A percentile compares a stretch with the other conserved stretches of the same genome.
phyloP scores from a whole-genome alignment of 2,888 invertebrate species.

The Choristoneura rosaceana region DNA sequence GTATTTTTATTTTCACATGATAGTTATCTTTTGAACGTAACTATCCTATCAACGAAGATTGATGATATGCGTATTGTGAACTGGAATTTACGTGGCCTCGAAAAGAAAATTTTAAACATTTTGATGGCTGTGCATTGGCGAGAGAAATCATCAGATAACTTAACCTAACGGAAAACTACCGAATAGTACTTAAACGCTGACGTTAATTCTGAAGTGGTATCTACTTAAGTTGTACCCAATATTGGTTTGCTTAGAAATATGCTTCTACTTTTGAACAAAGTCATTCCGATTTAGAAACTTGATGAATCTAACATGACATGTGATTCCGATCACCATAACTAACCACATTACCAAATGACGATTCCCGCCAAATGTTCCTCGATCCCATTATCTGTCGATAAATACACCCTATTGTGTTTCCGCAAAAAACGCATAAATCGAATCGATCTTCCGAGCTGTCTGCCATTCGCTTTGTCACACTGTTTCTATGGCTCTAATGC shows the following conservation, averaged over 20 bases:
- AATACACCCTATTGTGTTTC: constrained; percentile 75
- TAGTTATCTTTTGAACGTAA: constrained; percentile 29
- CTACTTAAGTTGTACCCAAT: not conserved
- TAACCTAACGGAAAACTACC: not conserved
- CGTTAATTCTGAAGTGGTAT: not conserved
- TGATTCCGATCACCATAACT: constrained; percentile 83
- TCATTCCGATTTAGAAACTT: not conserved
- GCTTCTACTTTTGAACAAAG: not conserved
- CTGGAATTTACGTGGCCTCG: constrained; percentile 14
- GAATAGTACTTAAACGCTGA: not conserved
- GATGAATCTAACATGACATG: constrained; percentile 65
- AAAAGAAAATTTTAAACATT: constrained; percentile 11
- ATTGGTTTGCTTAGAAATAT: not conserved
- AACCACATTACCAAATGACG: constrained; percentile 77
- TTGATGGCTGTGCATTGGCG: not conserved
- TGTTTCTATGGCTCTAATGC: constrained; percentile 64
- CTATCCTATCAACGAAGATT: constrained; percentile 12
- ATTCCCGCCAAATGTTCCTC: constrained; percentile 78
- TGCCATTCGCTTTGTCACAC: constrained; percentile 70
- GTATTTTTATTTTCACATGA: constrained; percentile 27
- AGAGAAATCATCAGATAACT: not conserved
- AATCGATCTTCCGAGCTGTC: constrained; percentile 82
- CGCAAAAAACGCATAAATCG: constrained; percentile 82
- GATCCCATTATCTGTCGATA: constrained; percentile 81
- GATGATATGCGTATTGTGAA: constrained; percentile 19